Evolutionary conservation across 2,797 vertebrate genomes (phyloP), one percentile per base, ranked within the genome.

Genomic region (Siniperca scherzeri): DNA sequence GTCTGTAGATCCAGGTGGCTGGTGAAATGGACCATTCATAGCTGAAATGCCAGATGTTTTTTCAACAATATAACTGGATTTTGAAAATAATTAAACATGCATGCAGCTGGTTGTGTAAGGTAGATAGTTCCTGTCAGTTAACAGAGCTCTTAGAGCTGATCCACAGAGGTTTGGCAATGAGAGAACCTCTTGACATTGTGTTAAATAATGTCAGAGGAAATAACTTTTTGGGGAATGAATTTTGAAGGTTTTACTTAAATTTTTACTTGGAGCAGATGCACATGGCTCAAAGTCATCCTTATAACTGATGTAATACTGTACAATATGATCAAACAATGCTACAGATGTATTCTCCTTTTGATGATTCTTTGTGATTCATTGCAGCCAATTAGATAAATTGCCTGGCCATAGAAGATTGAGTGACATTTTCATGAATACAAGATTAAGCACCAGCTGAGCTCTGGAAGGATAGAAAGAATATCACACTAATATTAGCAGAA

Each of bases 401-500:
- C 74, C 38, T 6, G 42, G 44, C 66, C 80, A 3, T 30, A 73
- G 66, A 62, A 52, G 80, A 77, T 13, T 52, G 76, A 87, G 36
- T 74, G 79, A 69, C 40, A 27, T 74, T 72, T 75, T 56, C 40
- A 53, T 36, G 64, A 71, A 69, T 6, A 1, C 52, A 17, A 56
- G 57, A 71, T 74, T 40, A 62, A 82, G 62, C 66, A 48, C 17
- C 85, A 87, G 81, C 90, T 89, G 86, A 87, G 82, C 77, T 81
- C 81, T 55, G 80, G 52, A 70, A 27, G 67, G 69, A 82, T 9
- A 9, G 55, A 61, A 42, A 66, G 56, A 72, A 33, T 38, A 40
- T 48, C 65, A 60, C 7, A n/a, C n/a, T 67, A 57, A 85, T 72
- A 25, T 44, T 46, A 82, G 73, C 69, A 70, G 55, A 60, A 70